Conservation (phyloP, 2,113 vertebrate species). For the Rhadina sibilatrix region DNA sequence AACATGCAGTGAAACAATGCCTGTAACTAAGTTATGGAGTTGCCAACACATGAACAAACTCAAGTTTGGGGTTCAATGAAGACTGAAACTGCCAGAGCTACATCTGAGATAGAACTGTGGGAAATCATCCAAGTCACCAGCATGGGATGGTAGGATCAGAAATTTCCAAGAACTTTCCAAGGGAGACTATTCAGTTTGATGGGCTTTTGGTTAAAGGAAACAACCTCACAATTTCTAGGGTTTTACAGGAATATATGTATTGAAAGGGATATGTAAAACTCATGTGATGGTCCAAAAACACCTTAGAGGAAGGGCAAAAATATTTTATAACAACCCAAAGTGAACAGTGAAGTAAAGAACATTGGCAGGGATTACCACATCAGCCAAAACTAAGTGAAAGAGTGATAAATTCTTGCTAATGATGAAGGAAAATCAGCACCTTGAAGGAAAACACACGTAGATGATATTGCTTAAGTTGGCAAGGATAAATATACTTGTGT, state of each 20-base stretch:
- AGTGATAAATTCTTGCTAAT: background rate
- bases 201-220: background rate
- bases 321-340: background rate
- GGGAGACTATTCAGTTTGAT: background rate
- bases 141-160: background rate
- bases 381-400: background rate
- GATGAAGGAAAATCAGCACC: constrained; percentile 1
- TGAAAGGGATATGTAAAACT: background rate
- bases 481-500: background rate
- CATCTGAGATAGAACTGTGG: background rate
- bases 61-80: background rate
- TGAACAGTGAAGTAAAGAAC: background rate
- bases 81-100: background rate
- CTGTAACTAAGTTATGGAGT: background rate
- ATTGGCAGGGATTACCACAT: background rate
- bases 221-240: background rate
- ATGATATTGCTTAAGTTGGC: background rate
- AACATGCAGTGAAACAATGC: background rate
- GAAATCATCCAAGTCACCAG: background rate
- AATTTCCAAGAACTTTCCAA: constrained; percentile 8
- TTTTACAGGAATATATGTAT: background rate
- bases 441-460: background rate
- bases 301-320: background rate
- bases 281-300: background rate
- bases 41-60: background rate